These are phyloP conservation scores for Austrolebias charrua DNA, from an alignment of 2,797 vertebrate genomes.

Conservation along the genomic window DNA sequence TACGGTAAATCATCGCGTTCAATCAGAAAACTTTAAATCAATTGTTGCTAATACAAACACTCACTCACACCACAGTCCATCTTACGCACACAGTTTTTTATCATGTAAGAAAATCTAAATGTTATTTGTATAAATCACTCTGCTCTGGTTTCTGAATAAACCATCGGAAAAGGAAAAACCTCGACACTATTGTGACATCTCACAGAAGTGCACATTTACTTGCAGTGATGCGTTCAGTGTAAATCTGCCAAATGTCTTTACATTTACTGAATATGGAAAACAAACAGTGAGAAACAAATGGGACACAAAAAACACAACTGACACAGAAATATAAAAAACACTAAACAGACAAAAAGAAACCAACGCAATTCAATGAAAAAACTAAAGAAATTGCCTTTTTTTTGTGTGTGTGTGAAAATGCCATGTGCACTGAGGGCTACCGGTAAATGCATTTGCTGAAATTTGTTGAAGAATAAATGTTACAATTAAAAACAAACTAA, in stretches of 20 bases:
- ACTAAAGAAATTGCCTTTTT: no score
- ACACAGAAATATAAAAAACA: slow-evolving; percentile 1
- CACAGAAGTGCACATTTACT: slow-evolving; percentile 22
- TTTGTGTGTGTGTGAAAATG: no score
- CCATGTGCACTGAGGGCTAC: no score
- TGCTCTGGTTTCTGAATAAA: slow-evolving; percentile 64
- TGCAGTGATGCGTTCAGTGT: slow-evolving; percentile 39
- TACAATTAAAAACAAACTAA: no score
- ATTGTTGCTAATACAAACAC: neutral
- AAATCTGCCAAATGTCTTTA: slow-evolving; percentile 58
- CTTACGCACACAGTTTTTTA: no score
- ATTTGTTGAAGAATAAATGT: no score
- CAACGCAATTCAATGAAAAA: no score
- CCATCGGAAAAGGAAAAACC: slow-evolving; percentile 52
- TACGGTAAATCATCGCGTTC: neutral
- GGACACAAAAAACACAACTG: neutral
- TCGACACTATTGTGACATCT: slow-evolving; percentile 41
- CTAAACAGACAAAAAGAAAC: no score
- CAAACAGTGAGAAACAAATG: neutral
- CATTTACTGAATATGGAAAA: slow-evolving; percentile 27
- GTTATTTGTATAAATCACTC: no score
- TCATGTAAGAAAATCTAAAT: no score
- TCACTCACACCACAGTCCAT: neutral
- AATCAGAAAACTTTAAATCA: slow-evolving; percentile 7
- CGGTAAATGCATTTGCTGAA: no score